Base-by-base conservation (phyloP, 2,113 vertebrate species). In the Microtus richardsoni region DNA sequence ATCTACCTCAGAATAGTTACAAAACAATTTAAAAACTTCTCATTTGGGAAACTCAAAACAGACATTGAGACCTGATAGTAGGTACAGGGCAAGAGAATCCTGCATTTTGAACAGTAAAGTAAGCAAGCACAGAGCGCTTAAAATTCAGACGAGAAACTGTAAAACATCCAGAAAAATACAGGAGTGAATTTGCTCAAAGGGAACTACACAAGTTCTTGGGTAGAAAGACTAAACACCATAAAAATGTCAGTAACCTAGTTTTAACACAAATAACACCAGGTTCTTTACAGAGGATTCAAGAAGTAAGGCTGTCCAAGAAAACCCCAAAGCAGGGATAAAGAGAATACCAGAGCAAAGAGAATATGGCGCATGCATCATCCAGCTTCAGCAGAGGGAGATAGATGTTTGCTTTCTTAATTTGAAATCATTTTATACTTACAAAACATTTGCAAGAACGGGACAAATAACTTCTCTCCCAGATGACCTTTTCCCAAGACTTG, bases 191-290 rank as follows among this genome's bases (percentile, higher is more conserved):
- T 89, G 10, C 85, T 87, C 39, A 89, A 49, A 22, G 77, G n/a
- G 62, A 91, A 93, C 85, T 47, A 22, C 14, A 24, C 24, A 66
- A 84, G 30, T 49, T 87, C 60, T 93, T 84, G 52, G 36, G 2
- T 47, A 83, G 75, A 71, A 88, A 89, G n/a, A 94, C 44, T 93
- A 49, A 90, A 77, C n/a, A 88, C 52, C 36, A 91, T 64, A 78
- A 88, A 88, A 44, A 83, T 33, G 39, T 92, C 44, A 78, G 30
- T 71, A 44, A 83, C 54, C 19, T 4, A 44, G 54, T 83, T 82
- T 41, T 28, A 84, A 88, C 86, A 47, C 90, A 88, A 84, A 73
- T 77, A 84, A 82, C 8, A 47, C 39, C 33, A 17, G 9, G 0
- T 49, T 94, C 54, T 87, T 26, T 86, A 86, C 74, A 80, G 70